These are phyloP conservation scores for Gallinago nigripennis DNA, from an alignment of 2,797 vertebrate genomes.

Conservation along the genomic window DNA sequence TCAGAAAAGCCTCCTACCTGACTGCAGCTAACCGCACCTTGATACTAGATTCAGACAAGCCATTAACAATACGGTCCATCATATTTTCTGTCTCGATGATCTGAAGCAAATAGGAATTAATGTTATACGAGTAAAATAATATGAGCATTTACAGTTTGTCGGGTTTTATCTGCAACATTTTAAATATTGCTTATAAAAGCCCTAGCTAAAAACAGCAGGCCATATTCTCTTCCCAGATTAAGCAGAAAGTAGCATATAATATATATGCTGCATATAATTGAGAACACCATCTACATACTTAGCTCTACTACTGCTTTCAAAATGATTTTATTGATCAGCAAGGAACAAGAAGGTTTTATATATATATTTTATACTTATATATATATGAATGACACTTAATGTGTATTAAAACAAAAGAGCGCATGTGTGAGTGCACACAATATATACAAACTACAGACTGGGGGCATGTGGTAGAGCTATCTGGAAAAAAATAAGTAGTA, in stretches of 20 bases:
- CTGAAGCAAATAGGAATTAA: slow-evolving; percentile 74
- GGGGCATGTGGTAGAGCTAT: neutral
- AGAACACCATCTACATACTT: neutral
- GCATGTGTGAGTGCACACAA: neutral
- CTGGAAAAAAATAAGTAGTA: neutral
- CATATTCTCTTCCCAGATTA: neutral
- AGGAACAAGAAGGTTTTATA: neutral
- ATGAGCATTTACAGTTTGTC: neutral
- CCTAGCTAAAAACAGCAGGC: neutral
- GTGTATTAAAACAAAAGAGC: neutral
- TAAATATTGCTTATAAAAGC: neutral
- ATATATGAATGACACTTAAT: neutral
- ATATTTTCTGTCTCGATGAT: slow-evolving; percentile 99
- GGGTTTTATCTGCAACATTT: neutral
- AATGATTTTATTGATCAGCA: neutral
- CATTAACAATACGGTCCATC: slow-evolving; percentile 99
- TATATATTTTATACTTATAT: too few species aligned
- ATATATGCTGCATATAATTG: neutral
- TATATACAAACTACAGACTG: neutral
- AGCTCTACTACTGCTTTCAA: neutral
- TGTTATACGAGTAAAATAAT: slow-evolving; percentile 57
- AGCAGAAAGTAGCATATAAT: neutral
- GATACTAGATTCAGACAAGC: slow-evolving; percentile 96
- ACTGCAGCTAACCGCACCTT: slow-evolving; percentile 98
- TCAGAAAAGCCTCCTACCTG: slow-evolving; percentile 83